phyloP scores from a whole-genome alignment of 2,888 invertebrate genomes.

The Xylocampa areola region DNA sequence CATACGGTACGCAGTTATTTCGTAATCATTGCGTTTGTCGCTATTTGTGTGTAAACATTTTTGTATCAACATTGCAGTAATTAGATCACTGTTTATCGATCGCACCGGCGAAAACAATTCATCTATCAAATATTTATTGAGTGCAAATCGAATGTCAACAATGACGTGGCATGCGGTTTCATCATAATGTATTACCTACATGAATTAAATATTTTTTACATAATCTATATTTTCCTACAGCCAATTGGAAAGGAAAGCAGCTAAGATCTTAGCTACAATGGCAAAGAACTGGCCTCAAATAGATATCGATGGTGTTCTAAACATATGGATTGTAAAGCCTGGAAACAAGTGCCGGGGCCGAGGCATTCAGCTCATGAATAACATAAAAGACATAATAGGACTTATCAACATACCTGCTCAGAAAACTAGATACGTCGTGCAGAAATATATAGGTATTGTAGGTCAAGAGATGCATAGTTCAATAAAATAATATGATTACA shows the following conservation, averaged over 20 bases:
- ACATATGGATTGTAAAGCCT: constrained; percentile 98
- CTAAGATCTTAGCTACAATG: constrained; percentile 91
- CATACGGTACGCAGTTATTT: constrained; percentile 70
- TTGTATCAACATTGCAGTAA: constrained; percentile 47
- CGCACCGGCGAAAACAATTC: constrained; percentile 49
- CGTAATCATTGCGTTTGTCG: constrained; percentile 24
- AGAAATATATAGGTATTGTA: constrained; percentile 97
- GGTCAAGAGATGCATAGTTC: constrained; percentile 1
- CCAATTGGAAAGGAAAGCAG: constrained; percentile 87
- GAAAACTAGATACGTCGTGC: constrained; percentile 96
- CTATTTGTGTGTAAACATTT: constrained; percentile 54
- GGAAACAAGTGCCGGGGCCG: constrained; percentile 97
- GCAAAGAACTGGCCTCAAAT: constrained; percentile 94
- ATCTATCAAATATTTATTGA: constrained; percentile 48
- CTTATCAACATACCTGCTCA: constrained; percentile 92
- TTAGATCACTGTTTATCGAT: constrained; percentile 62
- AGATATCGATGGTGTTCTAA: constrained; percentile 95
- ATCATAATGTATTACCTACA: constrained; percentile 9
- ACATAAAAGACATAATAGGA: constrained; percentile 95
- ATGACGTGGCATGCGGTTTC: constrained; percentile 25
- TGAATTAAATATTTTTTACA: background rate
- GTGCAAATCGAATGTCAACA: constrained; percentile 31
- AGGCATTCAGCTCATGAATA: constrained; percentile 96
- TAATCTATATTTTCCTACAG: constrained; percentile 66
- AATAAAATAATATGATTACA: constrained; percentile 11